These are phyloP conservation scores for Notechis scutatus DNA, from an alignment of 2,113 vertebrate genomes.

Conservation along the genomic window DNA sequence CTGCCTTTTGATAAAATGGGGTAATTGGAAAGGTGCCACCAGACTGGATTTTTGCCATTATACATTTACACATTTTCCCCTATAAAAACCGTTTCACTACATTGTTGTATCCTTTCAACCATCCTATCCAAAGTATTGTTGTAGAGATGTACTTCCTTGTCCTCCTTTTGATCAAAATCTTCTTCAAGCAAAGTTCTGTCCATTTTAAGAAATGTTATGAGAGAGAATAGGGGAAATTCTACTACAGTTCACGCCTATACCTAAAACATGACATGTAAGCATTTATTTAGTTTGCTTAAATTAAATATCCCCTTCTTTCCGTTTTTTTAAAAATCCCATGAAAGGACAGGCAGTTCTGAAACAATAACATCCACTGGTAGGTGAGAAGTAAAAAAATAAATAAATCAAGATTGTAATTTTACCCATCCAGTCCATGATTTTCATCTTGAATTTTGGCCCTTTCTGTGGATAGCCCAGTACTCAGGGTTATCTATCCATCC, in stretches of 20 bases:
- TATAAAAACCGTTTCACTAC: background rate
- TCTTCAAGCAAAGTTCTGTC: background rate
- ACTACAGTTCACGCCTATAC: background rate
- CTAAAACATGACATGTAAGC: too few relatives aligned
- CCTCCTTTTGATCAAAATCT: background rate
- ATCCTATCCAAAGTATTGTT: background rate
- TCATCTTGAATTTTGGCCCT: background rate
- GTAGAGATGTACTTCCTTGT: background rate
- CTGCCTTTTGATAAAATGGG: background rate
- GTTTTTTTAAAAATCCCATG: background rate
- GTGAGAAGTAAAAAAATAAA: background rate
- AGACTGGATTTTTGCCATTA: background rate
- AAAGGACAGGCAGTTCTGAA: background rate
- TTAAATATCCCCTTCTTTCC: background rate
- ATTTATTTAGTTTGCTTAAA: background rate
- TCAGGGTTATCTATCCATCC: background rate
- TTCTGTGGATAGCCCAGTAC: background rate
- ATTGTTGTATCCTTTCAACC: background rate
- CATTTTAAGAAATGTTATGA: background rate
- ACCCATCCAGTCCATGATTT: background rate
- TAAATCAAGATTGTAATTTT: background rate
- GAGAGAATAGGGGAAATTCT: background rate
- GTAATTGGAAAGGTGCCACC: background rate
- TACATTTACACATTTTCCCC: background rate
- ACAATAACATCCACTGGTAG: background rate